Evolutionary conservation across 2,888 invertebrate species (phyloP), one percentile per base, ranked within the genome.

Genomic region (Nemotelus pantherinus): DNA sequence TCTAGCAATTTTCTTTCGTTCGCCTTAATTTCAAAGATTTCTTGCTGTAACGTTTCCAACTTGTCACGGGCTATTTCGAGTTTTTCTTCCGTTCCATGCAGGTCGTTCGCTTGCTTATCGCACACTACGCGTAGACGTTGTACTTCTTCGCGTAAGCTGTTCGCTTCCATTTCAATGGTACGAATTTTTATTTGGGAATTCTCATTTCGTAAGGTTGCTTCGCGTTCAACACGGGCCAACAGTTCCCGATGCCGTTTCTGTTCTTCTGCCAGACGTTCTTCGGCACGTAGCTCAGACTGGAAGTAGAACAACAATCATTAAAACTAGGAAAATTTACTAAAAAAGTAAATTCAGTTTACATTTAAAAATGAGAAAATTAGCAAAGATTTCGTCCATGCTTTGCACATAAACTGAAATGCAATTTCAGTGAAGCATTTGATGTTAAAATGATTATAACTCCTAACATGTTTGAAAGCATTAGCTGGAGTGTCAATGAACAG

Each of bases 201-300:
- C 86, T 94, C 94, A 82, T 93, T 88, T 86, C 94, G 93, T 80
- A 93, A 88, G 82, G 92, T 90, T 83, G 93, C 93, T 85, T 97
- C 97, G 53, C 96, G 90, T 84, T 97, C 97, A 70, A 95, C 90
- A 72, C 97, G 90, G 41, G 92, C 89, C 82, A 95, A 90, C 77
- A 94, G 90, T 83, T 98, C 97, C 80, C 94, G 92, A 84, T 94
- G 93, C 81, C 97, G 90, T 82, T 92, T 91, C 86, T 96, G 95
- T 85, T 97, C 97, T 81, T 95, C 94, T 63, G 91, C 90, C 80
- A 94, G 87, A 77, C 92, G 90, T 83, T 94, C 93, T 82, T 93
- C 93, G 81, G 92, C 90, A 79, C 93, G 90, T 81, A 92, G 88
- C 86, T 95, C 94, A 82, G 93, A 90, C 93, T 94, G 83, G 45